Percentiles rank a stretch among this genome's conserved stretches.
Conservation (phyloP, 2,797 vertebrate species). For the Gambelia wislizenii region DNA sequence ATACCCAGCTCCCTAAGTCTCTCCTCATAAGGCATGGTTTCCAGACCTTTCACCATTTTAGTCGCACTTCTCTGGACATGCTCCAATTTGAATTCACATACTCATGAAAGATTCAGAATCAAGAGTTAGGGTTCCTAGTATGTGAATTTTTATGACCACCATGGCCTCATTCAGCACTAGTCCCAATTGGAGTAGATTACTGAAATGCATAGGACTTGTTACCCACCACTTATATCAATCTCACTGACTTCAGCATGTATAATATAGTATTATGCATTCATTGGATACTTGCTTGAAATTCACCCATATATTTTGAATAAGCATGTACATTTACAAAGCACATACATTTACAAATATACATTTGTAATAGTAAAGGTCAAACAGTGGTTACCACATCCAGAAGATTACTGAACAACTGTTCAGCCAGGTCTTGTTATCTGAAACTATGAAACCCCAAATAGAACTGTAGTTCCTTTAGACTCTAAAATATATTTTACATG, state of each 20-base stretch:
- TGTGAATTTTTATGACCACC: too few species aligned
- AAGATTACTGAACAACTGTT: too few species aligned
- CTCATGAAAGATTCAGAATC: background rate
- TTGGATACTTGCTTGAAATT: conserved; percentile 4
- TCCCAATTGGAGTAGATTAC: background rate
- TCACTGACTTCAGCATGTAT: too few species aligned
- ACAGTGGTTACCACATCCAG: too few species aligned
- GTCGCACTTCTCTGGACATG: too few species aligned
- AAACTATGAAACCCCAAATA: background rate
- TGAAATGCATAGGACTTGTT: background rate
- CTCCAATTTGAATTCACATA: background rate
- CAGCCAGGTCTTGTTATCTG: too few species aligned
- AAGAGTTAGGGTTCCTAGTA: background rate
- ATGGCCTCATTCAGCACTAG: background rate
- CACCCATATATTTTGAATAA: conserved; percentile 16
- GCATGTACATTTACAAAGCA: background rate
- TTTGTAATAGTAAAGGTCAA: too few species aligned
- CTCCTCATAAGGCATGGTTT: too few species aligned
- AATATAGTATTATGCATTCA: too few species aligned
- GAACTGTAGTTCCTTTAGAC: background rate
- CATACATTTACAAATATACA: too few species aligned
- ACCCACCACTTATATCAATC: background rate
- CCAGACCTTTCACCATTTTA: too few species aligned
- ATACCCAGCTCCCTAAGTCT: too few species aligned
- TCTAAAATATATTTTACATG: background rate